Evolutionary conservation across 1,140 invertebrate species (phyloP), one percentile per base, ranked within the genome.

Genomic region (Drosophila dunni): DNA sequence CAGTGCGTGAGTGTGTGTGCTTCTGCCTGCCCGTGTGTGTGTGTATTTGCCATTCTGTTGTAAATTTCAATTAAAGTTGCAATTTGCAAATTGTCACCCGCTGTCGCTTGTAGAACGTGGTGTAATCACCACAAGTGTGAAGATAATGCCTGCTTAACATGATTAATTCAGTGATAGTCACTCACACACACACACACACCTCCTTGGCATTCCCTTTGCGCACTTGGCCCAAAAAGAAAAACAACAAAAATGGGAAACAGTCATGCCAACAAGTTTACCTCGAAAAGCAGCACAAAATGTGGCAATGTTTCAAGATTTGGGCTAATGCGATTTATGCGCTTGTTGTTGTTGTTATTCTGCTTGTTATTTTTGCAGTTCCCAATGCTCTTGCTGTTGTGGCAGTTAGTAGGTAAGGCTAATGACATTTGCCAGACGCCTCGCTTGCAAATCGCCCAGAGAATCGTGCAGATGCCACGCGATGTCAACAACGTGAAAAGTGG

Each of bases 81-180:
- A 89, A 80, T 89, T 89, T 75, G 84, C 79, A 88, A 88, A 80
- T 83, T 89, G 84, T 88, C 84, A 69, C 51, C 63, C 63, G 63
- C 45, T 40, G 46, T 42, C 40, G 17, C 74, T 34, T 53, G 45
- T 54, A 56, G 44, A 71, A 51, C 34, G 60, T 45, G 48, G 51
- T 82, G 79, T 75, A 82, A 82, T 82, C 79, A 82, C 70, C 79
- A 50, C 64, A 77, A 77, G 83, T 83, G 83, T 71, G 76, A 88
- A 88, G 84, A 79, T 88, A 75, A 86, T 79, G 66, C 72, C 65
- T 38, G 78, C 77, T 83, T 88, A 83, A 74, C 83, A 88, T 79
- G 72, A 88, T 86, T 82, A 81, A 85, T 79, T 51, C 71, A 7
- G 24, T 50, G 65, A 56, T 56, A 48, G 50, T 5, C 24, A 5